These are phyloP conservation scores for Stenoptilia bipunctidactyla DNA, from an alignment of 2,888 invertebrate species.

Conservation along the genomic window DNA sequence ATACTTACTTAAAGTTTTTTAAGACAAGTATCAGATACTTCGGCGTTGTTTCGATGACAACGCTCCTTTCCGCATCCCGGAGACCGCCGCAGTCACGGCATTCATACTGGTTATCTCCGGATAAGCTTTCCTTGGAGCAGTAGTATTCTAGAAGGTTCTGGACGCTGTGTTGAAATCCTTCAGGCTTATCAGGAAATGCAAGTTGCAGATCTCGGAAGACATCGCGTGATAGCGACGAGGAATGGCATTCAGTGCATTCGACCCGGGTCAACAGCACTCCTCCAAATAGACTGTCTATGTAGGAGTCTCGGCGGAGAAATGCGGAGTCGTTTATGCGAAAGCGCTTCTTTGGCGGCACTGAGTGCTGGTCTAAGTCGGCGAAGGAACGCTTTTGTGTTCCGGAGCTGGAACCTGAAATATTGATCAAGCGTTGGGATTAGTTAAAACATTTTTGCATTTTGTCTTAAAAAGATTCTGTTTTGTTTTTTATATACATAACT, in stretches of 20 bases:
- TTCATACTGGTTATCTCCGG: conserved; percentile 85
- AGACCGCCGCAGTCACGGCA: conserved; percentile 82
- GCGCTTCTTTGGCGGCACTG: conserved; percentile 31
- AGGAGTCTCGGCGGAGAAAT: conserved; percentile 35
- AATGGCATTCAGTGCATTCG: conserved; percentile 79
- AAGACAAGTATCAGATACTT: conserved; percentile 84
- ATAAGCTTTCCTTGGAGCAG: conserved; percentile 80
- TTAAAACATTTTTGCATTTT: too few relatives aligned
- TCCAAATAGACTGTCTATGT: conserved; percentile 79
- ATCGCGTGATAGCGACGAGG: conserved; percentile 80
- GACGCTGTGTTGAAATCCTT: conserved; percentile 71
- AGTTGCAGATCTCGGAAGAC: conserved; percentile 85
- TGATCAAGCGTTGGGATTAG: too few relatives aligned
- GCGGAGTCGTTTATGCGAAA: conserved; percentile 25
- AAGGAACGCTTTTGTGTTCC: conserved; percentile 9
- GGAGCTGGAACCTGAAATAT: conserved; percentile 30
- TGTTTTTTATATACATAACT: too few relatives aligned
- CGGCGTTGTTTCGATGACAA: conserved; percentile 77
- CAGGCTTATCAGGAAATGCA: conserved; percentile 75
- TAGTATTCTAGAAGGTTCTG: conserved; percentile 84
- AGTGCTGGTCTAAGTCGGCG: neutral
- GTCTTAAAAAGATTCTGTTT: too few relatives aligned
- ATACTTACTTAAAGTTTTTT: conserved; percentile 80
- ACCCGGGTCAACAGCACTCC: conserved; percentile 82
- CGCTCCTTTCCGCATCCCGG: conserved; percentile 78